Evolutionary conservation across 2,797 vertebrate species (phyloP).

Genomic region (Crocidura indochinensis): DNA sequence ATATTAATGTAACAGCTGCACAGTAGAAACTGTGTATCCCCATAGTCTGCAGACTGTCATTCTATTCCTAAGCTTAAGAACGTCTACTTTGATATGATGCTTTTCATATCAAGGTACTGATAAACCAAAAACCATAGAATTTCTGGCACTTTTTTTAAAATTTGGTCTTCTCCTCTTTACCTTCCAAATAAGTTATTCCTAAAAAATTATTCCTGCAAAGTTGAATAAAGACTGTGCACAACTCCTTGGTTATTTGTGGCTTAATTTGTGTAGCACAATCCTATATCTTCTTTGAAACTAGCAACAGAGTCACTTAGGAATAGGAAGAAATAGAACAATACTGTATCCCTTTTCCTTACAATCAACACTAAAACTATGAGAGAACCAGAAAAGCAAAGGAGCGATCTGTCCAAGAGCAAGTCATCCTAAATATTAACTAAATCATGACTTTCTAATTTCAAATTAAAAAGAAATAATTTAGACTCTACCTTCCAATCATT

Average conservation of each 20-base stretch:
- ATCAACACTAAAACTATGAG: neutral
- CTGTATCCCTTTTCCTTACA: neutral
- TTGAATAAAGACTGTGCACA: constrained; percentile 9
- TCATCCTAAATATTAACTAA: neutral
- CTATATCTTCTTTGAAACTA: constrained; percentile 14
- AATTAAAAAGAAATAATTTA: constrained; percentile 10
- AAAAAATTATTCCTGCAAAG: constrained; percentile 25
- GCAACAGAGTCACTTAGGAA: neutral
- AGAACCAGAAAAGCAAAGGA: neutral
- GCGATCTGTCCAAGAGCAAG: neutral
- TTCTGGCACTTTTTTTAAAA: constrained; percentile 22
- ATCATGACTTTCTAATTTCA: neutral
- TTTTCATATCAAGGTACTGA: constrained; percentile 6
- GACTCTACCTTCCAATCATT: constrained; percentile 93
- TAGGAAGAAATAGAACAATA: neutral
- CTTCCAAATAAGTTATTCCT: constrained; percentile 20
- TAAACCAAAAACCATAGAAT: neutral
- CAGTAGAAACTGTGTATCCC: neutral
- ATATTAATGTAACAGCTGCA: neutral
- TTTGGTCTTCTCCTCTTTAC: neutral
- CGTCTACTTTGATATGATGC: neutral
- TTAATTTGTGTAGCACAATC: constrained; percentile 8
- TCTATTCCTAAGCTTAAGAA: neutral
- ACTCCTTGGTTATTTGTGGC: neutral
- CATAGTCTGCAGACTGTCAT: neutral